Evolutionary conservation across 2,797 vertebrate genomes (phyloP).

Genomic region (Ceyx erithaca): DNA sequence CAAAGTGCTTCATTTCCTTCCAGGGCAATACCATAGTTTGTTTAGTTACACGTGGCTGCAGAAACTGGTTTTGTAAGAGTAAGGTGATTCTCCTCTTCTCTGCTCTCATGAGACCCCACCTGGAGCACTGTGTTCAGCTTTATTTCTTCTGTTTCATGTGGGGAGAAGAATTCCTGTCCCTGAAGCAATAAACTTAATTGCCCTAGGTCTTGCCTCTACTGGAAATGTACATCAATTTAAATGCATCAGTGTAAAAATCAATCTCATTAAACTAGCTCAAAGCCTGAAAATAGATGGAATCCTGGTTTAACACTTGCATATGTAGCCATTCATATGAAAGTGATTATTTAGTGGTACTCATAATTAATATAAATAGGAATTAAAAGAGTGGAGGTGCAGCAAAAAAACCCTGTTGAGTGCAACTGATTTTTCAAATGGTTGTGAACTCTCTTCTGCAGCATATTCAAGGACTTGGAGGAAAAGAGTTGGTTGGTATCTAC

Average conservation of each 20-base stretch:
- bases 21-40: background rate
- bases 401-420: background rate
- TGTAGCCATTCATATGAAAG: background rate
- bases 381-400: background rate
- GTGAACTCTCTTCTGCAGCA: background rate
- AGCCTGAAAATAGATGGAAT: background rate
- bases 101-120: background rate
- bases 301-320: background rate
- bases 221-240: background rate
- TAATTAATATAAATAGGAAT: background rate
- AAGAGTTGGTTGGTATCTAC: background rate
- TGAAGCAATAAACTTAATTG: background rate
- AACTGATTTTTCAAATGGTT: background rate
- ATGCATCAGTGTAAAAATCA: slow-evolving; percentile 17
- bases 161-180: background rate
- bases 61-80: background rate
- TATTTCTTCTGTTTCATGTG: background rate
- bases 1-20: background rate
- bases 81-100: background rate
- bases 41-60: background rate
- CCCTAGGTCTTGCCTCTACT: background rate
- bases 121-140: background rate
- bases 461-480: background rate
- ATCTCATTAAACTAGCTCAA: background rate
- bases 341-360: background rate